Base-by-base conservation (phyloP, 1,140 invertebrate genomes). In the Heterodera schachtii region DNA sequence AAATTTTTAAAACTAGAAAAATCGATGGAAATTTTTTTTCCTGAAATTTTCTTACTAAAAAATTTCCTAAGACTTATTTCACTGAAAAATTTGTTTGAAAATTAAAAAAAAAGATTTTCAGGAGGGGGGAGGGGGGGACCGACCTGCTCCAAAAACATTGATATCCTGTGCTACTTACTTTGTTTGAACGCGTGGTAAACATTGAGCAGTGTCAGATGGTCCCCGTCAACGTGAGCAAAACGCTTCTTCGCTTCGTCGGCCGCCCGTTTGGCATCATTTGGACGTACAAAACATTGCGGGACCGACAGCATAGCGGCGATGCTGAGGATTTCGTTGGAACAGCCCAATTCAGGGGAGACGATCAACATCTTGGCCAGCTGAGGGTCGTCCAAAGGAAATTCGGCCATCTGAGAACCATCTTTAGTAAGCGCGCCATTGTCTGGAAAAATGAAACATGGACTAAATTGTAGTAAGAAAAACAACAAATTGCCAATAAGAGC, bases 101-200 rank as follows among this genome's bases (percentile, higher is more conserved):
- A n/a, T n/a, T n/a, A n/a, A n/a, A n/a, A n/a, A n/a, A n/a, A 31
- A 31, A 31, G 31, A 31, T 31, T 31, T 31, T 31, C 31, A 1
- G 31, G 31, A 31, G 31, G 31, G 31, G 31, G 31, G 31, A 1
- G 31, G 31, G 31, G 31, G 31, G 0, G 31, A 31, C 31, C 31
- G 31, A 31, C 31, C 31, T 31, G 31, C 31, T 31, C 31, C 31
- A 1, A 31, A 31, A 31, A 31, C 31, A 31, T 31, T 31, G 31
- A 31, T 31, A 31, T 31, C 31, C 31, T 31, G 31, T 31, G 31
- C 1, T 31, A 31, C 31, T 31, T 31, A 98, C 96, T 98, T 92
- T 99, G 97, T 92, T 98, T 99, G 90, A 99, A 99, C 44, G 97
- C 97, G 90, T 99, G 97, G 90, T 98, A 94, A 85, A 99, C 93